A percentile compares a stretch with the other conserved stretches of the same genome.
Conservation (phyloP, 2,888 invertebrate genomes). For the Idaea aversata region DNA sequence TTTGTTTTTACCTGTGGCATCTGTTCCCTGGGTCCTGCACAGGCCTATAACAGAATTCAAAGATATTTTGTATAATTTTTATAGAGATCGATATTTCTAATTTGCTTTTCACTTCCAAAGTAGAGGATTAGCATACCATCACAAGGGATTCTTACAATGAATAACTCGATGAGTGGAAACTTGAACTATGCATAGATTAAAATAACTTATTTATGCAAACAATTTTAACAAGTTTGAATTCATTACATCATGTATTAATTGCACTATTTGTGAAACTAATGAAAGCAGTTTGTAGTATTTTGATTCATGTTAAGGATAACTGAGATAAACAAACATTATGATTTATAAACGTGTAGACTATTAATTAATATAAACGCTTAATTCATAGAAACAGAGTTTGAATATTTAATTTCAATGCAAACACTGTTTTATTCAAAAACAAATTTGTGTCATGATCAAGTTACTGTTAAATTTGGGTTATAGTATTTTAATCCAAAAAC, state of each 20-base stretch:
- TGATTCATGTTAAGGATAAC: background rate
- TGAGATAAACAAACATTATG: background rate
- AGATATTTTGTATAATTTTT: conserved; percentile 59
- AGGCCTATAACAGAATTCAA: conserved; percentile 75
- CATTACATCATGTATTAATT: background rate
- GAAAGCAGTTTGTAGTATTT: background rate
- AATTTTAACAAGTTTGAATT: background rate
- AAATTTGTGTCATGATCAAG: background rate
- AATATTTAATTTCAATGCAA: background rate
- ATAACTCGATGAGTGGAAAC: background rate
- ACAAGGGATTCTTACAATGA: background rate
- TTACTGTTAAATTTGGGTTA: too few species aligned
- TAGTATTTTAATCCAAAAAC: too few species aligned
- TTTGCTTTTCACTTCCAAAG: conserved; percentile 36
- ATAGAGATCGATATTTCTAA: conserved; percentile 48
- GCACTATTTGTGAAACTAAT: background rate
- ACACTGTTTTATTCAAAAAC: background rate
- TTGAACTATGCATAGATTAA: background rate
- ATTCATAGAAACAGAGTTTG: background rate
- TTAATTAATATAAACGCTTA: background rate
- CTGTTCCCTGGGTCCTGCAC: conserved; percentile 64
- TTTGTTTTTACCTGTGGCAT: conserved; percentile 59
- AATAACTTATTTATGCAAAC: background rate
- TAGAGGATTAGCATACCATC: conserved; percentile 22
- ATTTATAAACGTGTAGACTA: background rate